Conservation (phyloP, 92 coral and sea anemone species). For the Muricea muricata region DNA sequence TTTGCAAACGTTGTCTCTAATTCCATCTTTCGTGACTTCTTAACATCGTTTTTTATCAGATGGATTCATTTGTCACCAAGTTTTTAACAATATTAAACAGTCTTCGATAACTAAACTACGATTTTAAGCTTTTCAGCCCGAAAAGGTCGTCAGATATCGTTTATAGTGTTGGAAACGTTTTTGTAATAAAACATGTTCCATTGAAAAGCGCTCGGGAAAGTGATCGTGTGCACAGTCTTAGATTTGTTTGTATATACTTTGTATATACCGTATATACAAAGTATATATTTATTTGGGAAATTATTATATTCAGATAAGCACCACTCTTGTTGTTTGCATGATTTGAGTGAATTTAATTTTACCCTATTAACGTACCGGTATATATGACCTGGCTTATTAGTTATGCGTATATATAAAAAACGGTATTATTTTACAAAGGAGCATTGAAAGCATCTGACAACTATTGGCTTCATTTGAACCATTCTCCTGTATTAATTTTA, state of each 20-base stretch:
- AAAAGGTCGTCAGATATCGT: not conserved
- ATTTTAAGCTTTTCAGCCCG: not conserved
- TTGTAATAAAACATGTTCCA: not conserved
- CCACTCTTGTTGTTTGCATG: not conserved
- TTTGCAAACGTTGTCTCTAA: not conserved
- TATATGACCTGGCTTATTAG: not conserved
- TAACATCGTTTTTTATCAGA: not conserved
- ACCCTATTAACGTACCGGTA: not conserved
- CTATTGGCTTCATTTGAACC: not conserved
- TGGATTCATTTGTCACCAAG: not conserved
- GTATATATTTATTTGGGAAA: not conserved
- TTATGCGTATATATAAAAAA: not conserved
- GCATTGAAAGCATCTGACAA: not conserved
- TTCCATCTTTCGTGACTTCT: not conserved
- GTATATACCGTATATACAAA: too few relatives aligned
- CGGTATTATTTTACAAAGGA: not conserved
- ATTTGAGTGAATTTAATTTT: too few relatives aligned
- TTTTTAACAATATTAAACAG: not conserved
- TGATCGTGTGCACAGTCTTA: not conserved
- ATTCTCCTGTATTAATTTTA: not conserved
- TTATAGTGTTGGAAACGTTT: not conserved
- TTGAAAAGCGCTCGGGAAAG: not conserved
- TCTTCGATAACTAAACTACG: not conserved
- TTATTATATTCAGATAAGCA: not conserved
- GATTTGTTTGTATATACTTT: not conserved